Evolutionary conservation across 2,797 vertebrate species (phyloP).

Genomic region (Natrix natrix): DNA sequence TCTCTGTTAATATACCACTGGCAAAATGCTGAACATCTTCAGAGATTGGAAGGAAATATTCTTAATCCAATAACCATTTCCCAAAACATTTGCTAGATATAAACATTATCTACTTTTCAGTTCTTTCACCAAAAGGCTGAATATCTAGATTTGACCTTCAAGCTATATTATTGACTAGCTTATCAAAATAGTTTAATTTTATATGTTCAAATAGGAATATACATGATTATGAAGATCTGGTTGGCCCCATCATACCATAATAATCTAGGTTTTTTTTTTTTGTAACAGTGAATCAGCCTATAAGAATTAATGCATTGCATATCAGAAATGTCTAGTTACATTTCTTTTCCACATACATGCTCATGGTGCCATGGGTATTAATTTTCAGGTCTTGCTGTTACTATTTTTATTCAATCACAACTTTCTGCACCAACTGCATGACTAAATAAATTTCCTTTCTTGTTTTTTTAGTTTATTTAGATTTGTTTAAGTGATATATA

Average conservation of each 20-base stretch:
- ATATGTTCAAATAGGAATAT: neutral
- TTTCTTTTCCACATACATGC: conserved; percentile 65
- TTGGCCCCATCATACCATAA: conserved; percentile 23
- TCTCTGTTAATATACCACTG: neutral
- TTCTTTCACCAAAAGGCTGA: neutral
- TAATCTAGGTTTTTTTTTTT: conserved; percentile 38
- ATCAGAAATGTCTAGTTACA: conserved; percentile 60
- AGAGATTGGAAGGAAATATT: neutral
- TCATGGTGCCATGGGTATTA: conserved; percentile 70
- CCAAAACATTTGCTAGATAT: neutral
- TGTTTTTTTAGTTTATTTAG: conserved; percentile 45
- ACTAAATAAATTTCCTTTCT: conserved; percentile 54
- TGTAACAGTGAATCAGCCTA: conserved; percentile 46
- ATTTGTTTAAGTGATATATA: conserved; percentile 6
- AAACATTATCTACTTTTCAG: neutral
- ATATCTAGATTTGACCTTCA: neutral
- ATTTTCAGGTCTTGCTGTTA: conserved; percentile 71
- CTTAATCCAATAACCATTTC: too few species aligned
- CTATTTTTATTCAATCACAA: conserved; percentile 63
- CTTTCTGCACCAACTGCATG: conserved; percentile 56
- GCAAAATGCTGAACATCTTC: neutral
- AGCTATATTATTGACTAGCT: neutral
- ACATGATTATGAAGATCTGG: neutral
- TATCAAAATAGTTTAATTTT: neutral
- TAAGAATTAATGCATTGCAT: conserved; percentile 59